These are phyloP conservation scores for Campylorhamphus procurvoides DNA, from an alignment of 2,113 vertebrate genomes.

Conservation along the genomic window DNA sequence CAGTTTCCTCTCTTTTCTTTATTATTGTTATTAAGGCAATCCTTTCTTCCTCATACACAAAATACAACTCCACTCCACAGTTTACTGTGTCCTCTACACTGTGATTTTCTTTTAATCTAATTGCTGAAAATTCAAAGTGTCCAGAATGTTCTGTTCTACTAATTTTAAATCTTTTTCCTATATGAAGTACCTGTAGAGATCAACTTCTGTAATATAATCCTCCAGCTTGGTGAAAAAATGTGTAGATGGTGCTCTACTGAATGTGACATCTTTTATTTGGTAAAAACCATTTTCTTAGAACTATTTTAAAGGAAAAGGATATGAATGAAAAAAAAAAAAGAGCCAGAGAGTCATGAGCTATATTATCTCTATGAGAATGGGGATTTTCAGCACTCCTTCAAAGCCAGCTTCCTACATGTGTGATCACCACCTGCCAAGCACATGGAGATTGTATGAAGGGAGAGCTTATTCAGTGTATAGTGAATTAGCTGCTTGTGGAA, in stretches of 20 bases:
- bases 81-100: background rate
- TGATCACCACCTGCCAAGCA: constrained; percentile 34
- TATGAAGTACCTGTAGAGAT: background rate
- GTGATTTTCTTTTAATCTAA: background rate
- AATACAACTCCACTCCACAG: background rate
- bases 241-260: background rate
- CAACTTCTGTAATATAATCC: background rate
- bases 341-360: background rate
- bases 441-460: background rate
- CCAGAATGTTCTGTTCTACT: background rate
- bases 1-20: background rate
- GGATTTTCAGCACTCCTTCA: constrained; percentile 20
- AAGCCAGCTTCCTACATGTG: constrained; percentile 20
- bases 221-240: background rate
- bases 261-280: background rate
- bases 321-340: background rate
- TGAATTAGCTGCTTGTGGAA: background rate
- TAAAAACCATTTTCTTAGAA: background rate
- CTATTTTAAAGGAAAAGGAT: background rate
- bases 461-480: background rate
- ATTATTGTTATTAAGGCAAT: background rate
- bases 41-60: background rate
- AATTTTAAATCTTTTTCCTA: background rate
- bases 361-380: background rate
- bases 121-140: background rate